Evolutionary conservation across 2,113 vertebrate species (phyloP), one percentile per base, ranked within the genome.

Genomic region (Peromyscus maniculatus): DNA sequence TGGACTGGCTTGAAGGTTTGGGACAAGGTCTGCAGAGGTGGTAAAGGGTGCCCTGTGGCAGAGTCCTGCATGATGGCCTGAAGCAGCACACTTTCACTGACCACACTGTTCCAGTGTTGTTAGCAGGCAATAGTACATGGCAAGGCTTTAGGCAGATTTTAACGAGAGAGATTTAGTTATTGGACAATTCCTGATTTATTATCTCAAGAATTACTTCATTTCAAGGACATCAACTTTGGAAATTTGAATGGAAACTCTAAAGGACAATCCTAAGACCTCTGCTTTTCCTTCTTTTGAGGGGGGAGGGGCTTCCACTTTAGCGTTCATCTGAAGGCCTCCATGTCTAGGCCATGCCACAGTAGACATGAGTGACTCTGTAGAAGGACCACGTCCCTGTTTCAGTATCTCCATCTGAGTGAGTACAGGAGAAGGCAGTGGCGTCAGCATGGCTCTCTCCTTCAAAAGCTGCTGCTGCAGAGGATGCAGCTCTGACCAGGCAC

Each of bases 241-340:
- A 96, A 15, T 92, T 33, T 72, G 39, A 80, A 88, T 3, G 72
- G 33, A 80, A 77, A 87, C 16, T 39, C 22, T 46, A 55, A 49
- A 49, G n/a, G 67, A n/a, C 55, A 5, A 91, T 74, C 92, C 84
- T 74, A 94, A 59, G 67, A 33, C 39, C 49, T 78, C 72, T 91
- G 74, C 28, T 11, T 78, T 57, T 87, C 39, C 83, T 21, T 77
- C 72, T 72, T 55, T 55, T 55, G 8, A 11, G 52, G 55, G 46
- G 46, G 62, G n/a, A 49, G 71, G 8, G 6, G 21, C 67, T 31
- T 64, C 92, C 15, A 43, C 7, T 39, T 89, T 5, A 57, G 80
- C 87, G n/a, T 24, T 36, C 55, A 36, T 46, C n/a, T 66, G 52
- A 49, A 64, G 1, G 4, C 21, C 8, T 4, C 0, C 3, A 52